phyloP scores from a whole-genome alignment of 2,113 vertebrate genomes.

The Lasiurus borealis region DNA sequence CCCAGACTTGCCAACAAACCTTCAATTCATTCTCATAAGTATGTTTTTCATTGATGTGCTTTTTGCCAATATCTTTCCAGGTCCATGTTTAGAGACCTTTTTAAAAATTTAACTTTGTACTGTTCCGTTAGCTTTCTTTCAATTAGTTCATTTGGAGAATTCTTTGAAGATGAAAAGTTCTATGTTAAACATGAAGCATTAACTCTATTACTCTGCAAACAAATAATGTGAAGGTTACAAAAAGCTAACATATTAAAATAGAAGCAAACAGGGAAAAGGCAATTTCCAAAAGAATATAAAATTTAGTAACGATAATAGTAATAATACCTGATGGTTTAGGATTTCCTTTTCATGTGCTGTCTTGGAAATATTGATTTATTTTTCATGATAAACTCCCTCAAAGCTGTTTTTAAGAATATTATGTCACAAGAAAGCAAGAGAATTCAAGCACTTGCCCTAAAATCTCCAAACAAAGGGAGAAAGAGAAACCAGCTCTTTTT shows the following conservation, averaged over 20 bases:
- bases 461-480: not conserved
- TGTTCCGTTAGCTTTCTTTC: slow-evolving; percentile 53
- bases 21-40: slow-evolving; percentile 27
- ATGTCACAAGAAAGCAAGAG: not conserved
- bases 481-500: not conserved
- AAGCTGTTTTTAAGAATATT: slow-evolving; percentile 17
- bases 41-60: slow-evolving; percentile 5
- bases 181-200: slow-evolving; percentile 48
- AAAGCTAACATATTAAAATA: slow-evolving; percentile 62
- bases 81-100: not conserved
- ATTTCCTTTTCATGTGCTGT: slow-evolving; percentile 28
- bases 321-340: not conserved
- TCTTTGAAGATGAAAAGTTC: slow-evolving; percentile 66
- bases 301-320: slow-evolving; percentile 46
- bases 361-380: slow-evolving; percentile 43
- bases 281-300: slow-evolving; percentile 63
- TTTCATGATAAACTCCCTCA: slow-evolving; percentile 21
- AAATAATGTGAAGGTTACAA: slow-evolving; percentile 58
- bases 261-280: slow-evolving; percentile 33
- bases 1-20: not conserved
- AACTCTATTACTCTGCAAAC: slow-evolving; percentile 55
- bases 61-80: slow-evolving; percentile 35
- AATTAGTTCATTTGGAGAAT: slow-evolving; percentile 64
- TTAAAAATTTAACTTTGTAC: slow-evolving; percentile 30
- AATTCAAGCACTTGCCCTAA: not conserved